Base-by-base conservation (phyloP, 1,140 invertebrate genomes). In the Meloidogyne floridensis region DNA sequence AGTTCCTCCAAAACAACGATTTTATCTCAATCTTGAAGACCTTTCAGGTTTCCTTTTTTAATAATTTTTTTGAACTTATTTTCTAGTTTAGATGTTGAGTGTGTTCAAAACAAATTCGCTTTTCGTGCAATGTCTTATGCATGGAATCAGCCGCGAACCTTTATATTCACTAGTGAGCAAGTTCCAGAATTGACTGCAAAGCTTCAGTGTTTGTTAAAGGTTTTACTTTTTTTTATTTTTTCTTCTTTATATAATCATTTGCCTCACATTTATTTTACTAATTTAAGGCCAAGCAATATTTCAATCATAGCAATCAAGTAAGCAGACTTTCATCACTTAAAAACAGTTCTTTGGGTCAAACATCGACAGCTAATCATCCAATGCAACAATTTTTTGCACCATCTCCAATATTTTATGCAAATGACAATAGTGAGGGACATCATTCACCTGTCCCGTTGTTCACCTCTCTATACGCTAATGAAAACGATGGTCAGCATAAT, bases 91-190 rank as follows among this genome's bases (percentile, higher is more conserved):
- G 77, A 79, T 8, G 53, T 81, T n/a, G 65, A 81, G 51, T 81
- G 80, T n/a, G 74, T 79, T 6, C 72, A 81, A 80, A 82, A 80
- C 54, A 54, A 70, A 18, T 82, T 80, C 42, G 69, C 73, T 9
- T 80, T 84, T 43, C 32, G 81, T 7, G 83, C 83, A 43, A 51
- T 79, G 20, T 76, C 83, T 10, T 81, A 81, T 47, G 73, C 83
- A 11, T 84, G 83, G 83, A n/a, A 43, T 51, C 59, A 82, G 20
- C 83, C 73, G 8, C 83, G 85, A n/a, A 59, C 74, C 3, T 84
- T 84, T 77, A 54, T 75, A 2, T 84, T 84, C 54, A 80, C 72
- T 42, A 76, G 83, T 54, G 83, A 84, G n/a, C 83, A 84, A 51
- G 53, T 83, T 15, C 59, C 81, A 54, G 82, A 81, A 77, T 42